Evolutionary conservation across 2,888 invertebrate species (phyloP).

Genomic region (Stomorhina lunata): DNA sequence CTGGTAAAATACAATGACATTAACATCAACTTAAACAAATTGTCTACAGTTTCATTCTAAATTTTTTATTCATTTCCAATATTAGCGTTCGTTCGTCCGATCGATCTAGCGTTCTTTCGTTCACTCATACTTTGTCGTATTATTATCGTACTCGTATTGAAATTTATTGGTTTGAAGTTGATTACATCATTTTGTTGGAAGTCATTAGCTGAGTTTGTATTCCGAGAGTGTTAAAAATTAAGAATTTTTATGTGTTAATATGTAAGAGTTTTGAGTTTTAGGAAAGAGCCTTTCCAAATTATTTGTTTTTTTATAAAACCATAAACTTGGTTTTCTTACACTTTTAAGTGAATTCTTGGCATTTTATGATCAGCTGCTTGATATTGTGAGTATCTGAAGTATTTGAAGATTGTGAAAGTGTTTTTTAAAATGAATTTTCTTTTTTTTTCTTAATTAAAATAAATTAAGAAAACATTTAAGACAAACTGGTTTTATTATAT

Average conservation of each 20-base stretch:
- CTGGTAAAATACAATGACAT: neutral
- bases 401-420: constrained; percentile 5
- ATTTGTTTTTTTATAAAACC: neutral
- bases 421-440: constrained; percentile 37
- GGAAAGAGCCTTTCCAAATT: neutral
- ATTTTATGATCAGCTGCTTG: neutral
- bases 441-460: constrained; percentile 23
- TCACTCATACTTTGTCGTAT: too few relatives aligned
- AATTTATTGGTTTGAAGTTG: constrained; percentile 9
- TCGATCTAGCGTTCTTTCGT: neutral
- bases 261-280: neutral
- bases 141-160: too few relatives aligned
- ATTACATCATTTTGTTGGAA: constrained; percentile 9
- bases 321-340: neutral
- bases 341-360: neutral
- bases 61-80: neutral
- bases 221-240: neutral
- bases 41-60: neutral
- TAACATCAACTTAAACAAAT: neutral
- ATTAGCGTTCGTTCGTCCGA: neutral
- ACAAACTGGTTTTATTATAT: neutral
- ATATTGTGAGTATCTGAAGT: neutral
- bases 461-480: constrained; percentile 4
- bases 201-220: neutral
- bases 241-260: too few relatives aligned